Evolutionary conservation across 2,113 vertebrate species (phyloP), one percentile per base, ranked within the genome.

Genomic region (Tretioscincus oriximinensis): DNA sequence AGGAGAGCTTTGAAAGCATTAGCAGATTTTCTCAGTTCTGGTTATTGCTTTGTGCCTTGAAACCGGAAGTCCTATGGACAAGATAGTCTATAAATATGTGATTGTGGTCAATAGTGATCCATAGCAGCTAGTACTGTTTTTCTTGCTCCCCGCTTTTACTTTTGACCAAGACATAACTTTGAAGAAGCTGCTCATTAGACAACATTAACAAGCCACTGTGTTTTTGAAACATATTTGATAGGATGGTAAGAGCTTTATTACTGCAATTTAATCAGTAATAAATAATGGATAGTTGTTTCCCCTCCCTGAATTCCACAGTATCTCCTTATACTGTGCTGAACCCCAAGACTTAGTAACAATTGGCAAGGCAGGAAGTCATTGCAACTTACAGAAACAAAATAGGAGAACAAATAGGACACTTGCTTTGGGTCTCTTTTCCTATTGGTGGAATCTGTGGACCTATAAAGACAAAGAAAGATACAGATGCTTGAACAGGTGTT

Each of bases 231-330:
- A 5, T 72, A 1, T 26, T 47, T 21, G 26, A 51, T 51, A 28
- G 70, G 24, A 28, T 73, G 31, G 41, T 26, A 70, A 70, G 22
- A 35, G 24, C 28, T 78, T 85, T 9, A 0, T 82, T 87, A 60
- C 11, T 77, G 74, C 81, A 84, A 8, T 81, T 81, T 73, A 80
- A 41, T n/a, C n/a, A n/a, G n/a, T n/a, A n/a, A n/a, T n/a, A n/a
- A n/a, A n/a, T n/a, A n/a, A n/a, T n/a, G 35, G 35, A 41, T 24
- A 85, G 61, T 73, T 65, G 41, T 84, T n/a, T 85, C 72, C 28
- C 83, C 2, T 41, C 35, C 35, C 35, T 41, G 35, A 41, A 41
- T 41, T 41, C 35, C 35, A 41, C 35, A 41, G 35, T 41, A 41
- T 41, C 5, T 41, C 5, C 35, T 41, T 41, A 41, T 41, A 41